These are phyloP conservation scores for Machaerirhynchus nigripectus DNA, from an alignment of 2,113 vertebrate species.

Conservation along the genomic window DNA sequence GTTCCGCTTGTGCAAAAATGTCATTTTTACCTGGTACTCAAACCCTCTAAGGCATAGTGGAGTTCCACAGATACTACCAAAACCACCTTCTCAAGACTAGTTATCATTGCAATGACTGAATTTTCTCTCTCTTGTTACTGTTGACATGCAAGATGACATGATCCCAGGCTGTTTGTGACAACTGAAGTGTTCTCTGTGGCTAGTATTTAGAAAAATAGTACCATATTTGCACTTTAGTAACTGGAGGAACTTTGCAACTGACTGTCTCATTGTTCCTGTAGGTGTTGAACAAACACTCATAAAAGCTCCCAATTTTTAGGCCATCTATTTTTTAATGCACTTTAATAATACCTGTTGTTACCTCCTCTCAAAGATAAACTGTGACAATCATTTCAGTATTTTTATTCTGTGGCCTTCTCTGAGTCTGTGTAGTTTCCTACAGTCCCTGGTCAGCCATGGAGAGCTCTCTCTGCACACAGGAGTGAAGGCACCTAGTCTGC, in stretches of 20 bases:
- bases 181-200: not conserved
- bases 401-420: not conserved
- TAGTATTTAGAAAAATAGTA: not conserved
- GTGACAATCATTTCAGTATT: not conserved
- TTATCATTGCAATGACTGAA: not conserved
- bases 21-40: not conserved
- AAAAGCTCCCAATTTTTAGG: not conserved
- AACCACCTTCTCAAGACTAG: not conserved
- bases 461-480: not conserved
- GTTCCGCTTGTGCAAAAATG: not conserved
- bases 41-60: not conserved
- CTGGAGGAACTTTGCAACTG: not conserved
- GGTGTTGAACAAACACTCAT: not conserved
- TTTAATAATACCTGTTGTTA: not conserved
- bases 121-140: not conserved
- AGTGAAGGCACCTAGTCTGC: not conserved
- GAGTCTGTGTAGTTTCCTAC: not conserved
- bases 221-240: not conserved
- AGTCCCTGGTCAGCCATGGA: not conserved
- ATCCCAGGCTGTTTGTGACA: not conserved
- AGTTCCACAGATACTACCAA: not conserved
- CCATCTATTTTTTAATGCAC: rapidly evolving
- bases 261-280: not conserved
- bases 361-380: not conserved
- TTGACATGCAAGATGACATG: not conserved